Evolutionary conservation across 2,797 vertebrate species (phyloP).

Genomic region (Remorina albescens): DNA sequence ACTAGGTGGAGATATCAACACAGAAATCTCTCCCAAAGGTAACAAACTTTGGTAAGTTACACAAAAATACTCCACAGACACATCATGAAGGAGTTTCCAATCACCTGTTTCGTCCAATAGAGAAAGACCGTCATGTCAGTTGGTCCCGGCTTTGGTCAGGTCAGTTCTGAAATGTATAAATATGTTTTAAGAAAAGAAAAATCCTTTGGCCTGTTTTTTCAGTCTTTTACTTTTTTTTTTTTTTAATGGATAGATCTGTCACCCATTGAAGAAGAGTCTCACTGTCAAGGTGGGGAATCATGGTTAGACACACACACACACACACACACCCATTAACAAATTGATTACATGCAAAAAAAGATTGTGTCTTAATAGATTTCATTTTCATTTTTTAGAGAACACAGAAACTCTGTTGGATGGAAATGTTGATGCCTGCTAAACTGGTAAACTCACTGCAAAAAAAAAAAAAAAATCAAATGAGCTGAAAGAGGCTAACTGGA

Average conservation of each 20-base stretch:
- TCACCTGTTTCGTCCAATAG: slow-evolving; percentile 29
- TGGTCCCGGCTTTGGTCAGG: slow-evolving; percentile 28
- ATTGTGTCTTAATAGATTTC: slow-evolving; percentile 3
- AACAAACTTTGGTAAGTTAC: slow-evolving; percentile 3
- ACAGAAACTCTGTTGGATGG: slow-evolving; percentile 57
- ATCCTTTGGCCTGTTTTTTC: neutral
- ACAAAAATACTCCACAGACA: neutral
- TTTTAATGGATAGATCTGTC: slow-evolving; percentile 67
- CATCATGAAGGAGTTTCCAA: neutral
- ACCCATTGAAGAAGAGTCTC: slow-evolving; percentile 73
- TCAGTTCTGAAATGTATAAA: slow-evolving; percentile 36
- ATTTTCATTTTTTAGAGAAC: slow-evolving; percentile 47
- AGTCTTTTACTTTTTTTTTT: slow-evolving; percentile 3
- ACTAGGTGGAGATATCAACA: slow-evolving; percentile 35
- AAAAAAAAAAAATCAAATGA: neutral
- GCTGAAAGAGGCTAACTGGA: neutral
- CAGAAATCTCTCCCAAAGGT: slow-evolving; percentile 40
- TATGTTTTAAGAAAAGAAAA: neutral
- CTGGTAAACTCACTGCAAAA: slow-evolving; percentile 60
- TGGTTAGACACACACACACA: neutral
- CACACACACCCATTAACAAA: neutral
- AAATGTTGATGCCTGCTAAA: slow-evolving; percentile 35
- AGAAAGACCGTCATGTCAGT: neutral
- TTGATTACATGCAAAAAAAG: neutral
- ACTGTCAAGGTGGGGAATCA: slow-evolving; percentile 63